Percentiles rank a stretch among this genome's conserved stretches.
Conservation (phyloP, 2,888 invertebrate species). For the Amphipyra berbera region DNA sequence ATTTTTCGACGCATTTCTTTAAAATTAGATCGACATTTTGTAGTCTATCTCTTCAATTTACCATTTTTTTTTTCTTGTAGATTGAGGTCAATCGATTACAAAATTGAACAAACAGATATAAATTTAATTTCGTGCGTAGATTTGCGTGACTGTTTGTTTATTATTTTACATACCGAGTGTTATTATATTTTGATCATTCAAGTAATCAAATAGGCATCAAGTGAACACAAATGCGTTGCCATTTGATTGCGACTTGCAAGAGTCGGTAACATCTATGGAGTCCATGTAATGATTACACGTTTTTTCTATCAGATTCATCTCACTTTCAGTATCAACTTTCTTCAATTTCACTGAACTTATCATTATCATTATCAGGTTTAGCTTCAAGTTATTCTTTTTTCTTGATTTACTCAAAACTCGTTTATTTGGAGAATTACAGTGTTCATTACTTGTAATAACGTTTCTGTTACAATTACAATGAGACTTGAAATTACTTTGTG, state of each 20-base stretch:
- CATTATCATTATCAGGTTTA: constrained; percentile 25
- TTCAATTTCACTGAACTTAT: constrained; percentile 56
- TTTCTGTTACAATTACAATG: constrained; percentile 18
- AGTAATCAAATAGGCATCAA: constrained; percentile 65
- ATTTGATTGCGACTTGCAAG: constrained; percentile 51
- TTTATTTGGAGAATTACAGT: not conserved
- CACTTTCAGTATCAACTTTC: constrained; percentile 67
- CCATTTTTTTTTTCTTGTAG: constrained; percentile 7
- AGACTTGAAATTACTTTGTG: constrained; percentile 45
- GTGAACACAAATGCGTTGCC: constrained; percentile 44
- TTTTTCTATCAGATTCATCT: constrained; percentile 63
- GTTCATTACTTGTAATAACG: constrained; percentile 4
- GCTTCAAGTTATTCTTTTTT: constrained; percentile 21
- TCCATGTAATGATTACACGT: constrained; percentile 62
- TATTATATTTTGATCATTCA: constrained; percentile 14
- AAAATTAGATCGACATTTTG: constrained; percentile 33
- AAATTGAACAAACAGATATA: constrained; percentile 19
- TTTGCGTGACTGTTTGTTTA: constrained; percentile 8
- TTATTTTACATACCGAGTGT: constrained; percentile 14
- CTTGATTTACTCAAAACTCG: not conserved
- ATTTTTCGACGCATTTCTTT: constrained; percentile 37
- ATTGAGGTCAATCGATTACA: constrained; percentile 30
- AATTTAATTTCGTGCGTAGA: constrained; percentile 13
- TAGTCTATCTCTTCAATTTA: constrained; percentile 24
- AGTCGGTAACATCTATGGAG: constrained; percentile 55